phyloP scores from a whole-genome alignment of 2,888 invertebrate genomes.

The Philopedon plagiatum region DNA sequence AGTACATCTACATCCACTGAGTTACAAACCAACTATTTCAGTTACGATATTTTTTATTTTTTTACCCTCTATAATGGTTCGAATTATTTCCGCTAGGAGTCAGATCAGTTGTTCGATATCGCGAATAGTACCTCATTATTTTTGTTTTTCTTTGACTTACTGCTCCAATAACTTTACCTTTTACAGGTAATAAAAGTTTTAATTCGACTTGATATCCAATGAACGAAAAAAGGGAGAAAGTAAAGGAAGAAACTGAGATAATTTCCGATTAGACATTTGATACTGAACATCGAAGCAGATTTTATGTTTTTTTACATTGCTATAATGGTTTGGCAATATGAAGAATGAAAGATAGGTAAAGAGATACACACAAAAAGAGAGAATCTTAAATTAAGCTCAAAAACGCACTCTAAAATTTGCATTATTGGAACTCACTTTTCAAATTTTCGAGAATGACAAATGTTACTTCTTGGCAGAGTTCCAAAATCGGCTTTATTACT shows the following conservation, averaged over 20 bases:
- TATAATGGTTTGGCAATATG: not conserved
- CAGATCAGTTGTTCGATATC: too few relatives aligned
- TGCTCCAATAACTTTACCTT: constrained; percentile 1
- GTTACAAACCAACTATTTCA: too few relatives aligned
- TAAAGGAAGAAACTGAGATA: not conserved
- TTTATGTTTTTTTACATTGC: not conserved
- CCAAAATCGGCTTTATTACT: too few relatives aligned
- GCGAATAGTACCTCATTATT: not conserved
- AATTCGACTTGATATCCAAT: constrained; percentile 7
- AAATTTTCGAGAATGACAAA: too few relatives aligned
- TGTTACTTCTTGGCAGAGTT: too few relatives aligned
- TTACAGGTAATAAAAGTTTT: constrained; percentile 22
- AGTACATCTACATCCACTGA: too few relatives aligned
- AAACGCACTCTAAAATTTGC: too few relatives aligned
- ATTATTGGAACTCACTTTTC: too few relatives aligned
- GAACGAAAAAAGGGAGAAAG: not conserved
- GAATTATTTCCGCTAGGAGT: too few relatives aligned
- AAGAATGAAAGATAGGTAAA: not conserved
- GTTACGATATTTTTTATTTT: too few relatives aligned
- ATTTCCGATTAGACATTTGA: constrained; percentile 7
- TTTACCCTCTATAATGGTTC: too few relatives aligned
- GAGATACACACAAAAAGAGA: not conserved
- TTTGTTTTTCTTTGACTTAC: not conserved
- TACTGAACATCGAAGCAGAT: not conserved
- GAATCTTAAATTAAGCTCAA: too few relatives aligned